Evolutionary conservation across 2,888 invertebrate genomes (phyloP).

Genomic region (Cosmorhoe ocellata): DNA sequence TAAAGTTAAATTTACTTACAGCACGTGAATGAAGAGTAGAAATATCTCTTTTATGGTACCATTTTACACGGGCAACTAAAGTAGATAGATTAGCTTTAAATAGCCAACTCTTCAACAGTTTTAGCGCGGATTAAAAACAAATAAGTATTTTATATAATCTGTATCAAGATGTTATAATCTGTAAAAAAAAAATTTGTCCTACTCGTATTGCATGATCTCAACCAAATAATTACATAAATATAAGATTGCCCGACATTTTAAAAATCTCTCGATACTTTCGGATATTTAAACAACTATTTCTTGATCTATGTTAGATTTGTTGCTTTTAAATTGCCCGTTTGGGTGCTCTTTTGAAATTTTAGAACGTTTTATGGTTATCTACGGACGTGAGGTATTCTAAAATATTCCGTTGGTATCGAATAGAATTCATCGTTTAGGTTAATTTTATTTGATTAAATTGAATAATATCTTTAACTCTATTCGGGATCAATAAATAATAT

Average conservation of each 20-base stretch:
- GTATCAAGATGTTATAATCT: too few relatives aligned
- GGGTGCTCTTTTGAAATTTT: constrained; percentile 45
- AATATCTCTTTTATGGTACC: constrained; percentile 57
- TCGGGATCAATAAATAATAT: too few relatives aligned
- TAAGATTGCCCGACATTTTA: neutral
- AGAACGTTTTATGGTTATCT: constrained; percentile 74
- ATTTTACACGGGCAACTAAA: constrained; percentile 1
- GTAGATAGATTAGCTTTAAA: neutral
- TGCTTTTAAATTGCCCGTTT: constrained; percentile 9
- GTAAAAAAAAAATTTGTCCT: too few relatives aligned
- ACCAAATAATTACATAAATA: too few relatives aligned
- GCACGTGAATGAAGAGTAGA: constrained; percentile 64
- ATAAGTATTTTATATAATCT: too few relatives aligned
- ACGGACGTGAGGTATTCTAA: constrained; percentile 58
- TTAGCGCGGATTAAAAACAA: too few relatives aligned
- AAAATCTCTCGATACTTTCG: neutral
- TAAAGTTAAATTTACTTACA: constrained; percentile 81
- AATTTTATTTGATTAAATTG: constrained; percentile 1
- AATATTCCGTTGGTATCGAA: constrained; percentile 46
- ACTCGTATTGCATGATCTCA: too few relatives aligned
- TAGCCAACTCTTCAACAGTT: too few relatives aligned
- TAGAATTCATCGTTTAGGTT: constrained; percentile 39
- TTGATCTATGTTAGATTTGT: neutral
- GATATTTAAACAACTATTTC: too few relatives aligned
- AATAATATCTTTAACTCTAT: neutral